Evolutionary conservation across 2,888 invertebrate genomes (phyloP).

Genomic region (Eudasyphora cyanicolor): DNA sequence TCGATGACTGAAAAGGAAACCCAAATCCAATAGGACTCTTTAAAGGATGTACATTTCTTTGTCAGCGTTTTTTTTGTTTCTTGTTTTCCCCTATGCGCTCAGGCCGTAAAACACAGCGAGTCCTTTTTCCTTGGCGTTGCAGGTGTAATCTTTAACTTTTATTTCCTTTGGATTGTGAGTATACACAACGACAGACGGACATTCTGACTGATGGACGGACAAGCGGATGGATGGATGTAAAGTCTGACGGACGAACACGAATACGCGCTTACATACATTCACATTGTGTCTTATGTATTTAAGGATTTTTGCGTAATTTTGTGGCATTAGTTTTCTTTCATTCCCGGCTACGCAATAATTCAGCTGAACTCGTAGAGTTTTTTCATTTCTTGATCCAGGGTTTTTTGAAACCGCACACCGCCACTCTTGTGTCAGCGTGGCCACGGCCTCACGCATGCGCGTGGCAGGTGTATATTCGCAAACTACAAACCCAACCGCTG

Average conservation of each 20-base stretch:
- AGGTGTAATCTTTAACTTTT: constrained; percentile 62
- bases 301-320: constrained; percentile 66
- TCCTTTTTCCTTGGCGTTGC: constrained; percentile 55
- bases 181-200: neutral
- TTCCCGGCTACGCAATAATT: neutral
- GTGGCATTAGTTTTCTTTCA: constrained; percentile 54
- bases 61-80: neutral
- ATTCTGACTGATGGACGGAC: neutral
- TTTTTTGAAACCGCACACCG: constrained; percentile 48
- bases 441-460: constrained; percentile 68
- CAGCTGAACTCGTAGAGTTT: constrained; percentile 24
- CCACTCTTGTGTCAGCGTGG: constrained; percentile 51
- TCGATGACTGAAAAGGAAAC: neutral
- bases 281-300: constrained; percentile 56
- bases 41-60: neutral
- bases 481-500: constrained; percentile 43
- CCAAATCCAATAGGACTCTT: constrained; percentile 30
- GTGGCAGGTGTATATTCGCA: constrained; percentile 67
- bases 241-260: constrained; percentile 9
- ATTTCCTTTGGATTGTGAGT: constrained; percentile 16
- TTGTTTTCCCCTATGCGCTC: neutral
- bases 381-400: neutral
- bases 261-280: constrained; percentile 45
- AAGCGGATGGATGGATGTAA: neutral
- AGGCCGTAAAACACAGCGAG: constrained; percentile 40